phyloP scores from a whole-genome alignment of 1,140 invertebrate species.

The Triops cancriformis region DNA sequence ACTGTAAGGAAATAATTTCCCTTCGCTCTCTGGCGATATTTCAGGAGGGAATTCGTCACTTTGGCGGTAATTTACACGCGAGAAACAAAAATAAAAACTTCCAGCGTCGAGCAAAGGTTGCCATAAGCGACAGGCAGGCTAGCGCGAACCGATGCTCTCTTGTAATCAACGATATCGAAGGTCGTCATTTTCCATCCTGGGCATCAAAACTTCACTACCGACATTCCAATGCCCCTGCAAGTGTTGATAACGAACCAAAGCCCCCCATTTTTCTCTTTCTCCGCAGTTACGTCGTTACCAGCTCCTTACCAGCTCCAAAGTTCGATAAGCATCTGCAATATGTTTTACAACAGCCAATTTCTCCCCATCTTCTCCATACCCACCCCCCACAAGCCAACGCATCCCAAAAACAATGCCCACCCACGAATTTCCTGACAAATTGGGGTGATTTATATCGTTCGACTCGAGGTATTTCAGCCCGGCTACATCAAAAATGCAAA shows the following conservation, averaged over 20 bases:
- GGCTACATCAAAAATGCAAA: neutral
- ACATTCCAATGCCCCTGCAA: no score
- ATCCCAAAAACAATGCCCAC: neutral
- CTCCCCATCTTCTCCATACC: neutral
- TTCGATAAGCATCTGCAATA: no score
- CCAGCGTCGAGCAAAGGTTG: neutral
- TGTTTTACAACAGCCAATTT: no score
- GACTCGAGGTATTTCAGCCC: neutral
- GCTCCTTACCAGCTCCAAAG: no score
- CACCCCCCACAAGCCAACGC: neutral
- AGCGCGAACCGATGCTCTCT: neutral
- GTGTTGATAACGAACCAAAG: no score
- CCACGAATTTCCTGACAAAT: neutral
- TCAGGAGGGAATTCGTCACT: neutral
- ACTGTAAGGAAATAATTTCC: no score
- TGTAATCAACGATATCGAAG: no score
- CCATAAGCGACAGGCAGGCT: neutral
- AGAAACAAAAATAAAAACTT: neutral
- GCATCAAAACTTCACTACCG: no score
- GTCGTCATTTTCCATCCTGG: no score
- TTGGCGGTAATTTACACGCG: neutral
- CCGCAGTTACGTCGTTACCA: no score
- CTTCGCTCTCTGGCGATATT: no score
- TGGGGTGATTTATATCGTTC: neutral
- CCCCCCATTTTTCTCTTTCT: no score